A percentile compares a stretch with the other conserved stretches of the same genome.
phyloP scores from a whole-genome alignment of 2,797 vertebrate genomes.

The Coccyzus lansbergi region DNA sequence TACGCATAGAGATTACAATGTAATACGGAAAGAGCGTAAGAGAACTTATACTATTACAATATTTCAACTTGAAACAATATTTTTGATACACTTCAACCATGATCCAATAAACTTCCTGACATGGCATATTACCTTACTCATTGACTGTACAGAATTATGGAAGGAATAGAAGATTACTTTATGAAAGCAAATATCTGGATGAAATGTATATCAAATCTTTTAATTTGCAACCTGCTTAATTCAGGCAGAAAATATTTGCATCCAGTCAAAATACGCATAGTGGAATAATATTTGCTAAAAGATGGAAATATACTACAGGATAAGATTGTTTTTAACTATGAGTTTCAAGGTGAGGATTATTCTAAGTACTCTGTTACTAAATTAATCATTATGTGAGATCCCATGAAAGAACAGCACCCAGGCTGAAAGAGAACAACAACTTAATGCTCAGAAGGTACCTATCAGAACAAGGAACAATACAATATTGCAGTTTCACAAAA shows the following conservation, averaged over 20 bases:
- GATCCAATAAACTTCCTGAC: neutral
- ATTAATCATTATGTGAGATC: neutral
- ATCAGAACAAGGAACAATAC: neutral
- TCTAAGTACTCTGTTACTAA: neutral
- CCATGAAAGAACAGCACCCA: neutral
- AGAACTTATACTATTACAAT: neutral
- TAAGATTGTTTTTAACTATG: neutral
- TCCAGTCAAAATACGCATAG: neutral
- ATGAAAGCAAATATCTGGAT: neutral
- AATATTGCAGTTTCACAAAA: neutral
- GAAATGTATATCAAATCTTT: neutral
- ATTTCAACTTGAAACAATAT: neutral
- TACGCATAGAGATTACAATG: neutral
- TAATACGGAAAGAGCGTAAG: neutral
- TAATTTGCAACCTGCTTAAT: neutral
- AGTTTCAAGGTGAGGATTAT: neutral
- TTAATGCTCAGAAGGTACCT: neutral
- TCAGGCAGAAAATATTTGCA: slow-evolving; percentile 5
- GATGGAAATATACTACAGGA: neutral
- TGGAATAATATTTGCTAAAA: neutral
- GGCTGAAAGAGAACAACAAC: neutral
- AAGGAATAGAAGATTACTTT: neutral
- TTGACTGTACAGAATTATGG: neutral
- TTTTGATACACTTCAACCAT: neutral
- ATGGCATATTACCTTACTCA: neutral